Conservation (phyloP, 1,140 invertebrate genomes). For the Dreissena polymorpha region DNA sequence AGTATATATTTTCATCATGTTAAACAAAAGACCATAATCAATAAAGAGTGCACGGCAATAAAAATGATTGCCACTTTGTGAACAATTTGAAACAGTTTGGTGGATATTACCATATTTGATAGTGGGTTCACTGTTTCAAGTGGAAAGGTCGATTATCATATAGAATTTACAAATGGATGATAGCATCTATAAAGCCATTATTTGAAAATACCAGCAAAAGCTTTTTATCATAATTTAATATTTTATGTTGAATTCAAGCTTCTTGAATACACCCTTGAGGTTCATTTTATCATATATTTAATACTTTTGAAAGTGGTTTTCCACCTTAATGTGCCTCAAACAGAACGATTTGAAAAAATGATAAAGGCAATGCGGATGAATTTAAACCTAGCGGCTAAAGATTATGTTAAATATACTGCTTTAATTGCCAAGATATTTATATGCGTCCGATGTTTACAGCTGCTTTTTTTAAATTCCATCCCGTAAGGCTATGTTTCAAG, state of each 20-base stretch:
- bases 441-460: not conserved
- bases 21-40: too few species aligned
- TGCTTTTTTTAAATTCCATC: not conserved
- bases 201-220: slow-evolving; percentile 33
- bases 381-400: slow-evolving; percentile 31
- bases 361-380: slow-evolving; percentile 15
- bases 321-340: slow-evolving; percentile 9
- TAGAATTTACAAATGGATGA: slow-evolving; percentile 42
- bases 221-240: slow-evolving; percentile 51
- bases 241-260: slow-evolving; percentile 48
- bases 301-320: slow-evolving; percentile 39
- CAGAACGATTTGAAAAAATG: slow-evolving; percentile 38
- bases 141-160: slow-evolving; percentile 42
- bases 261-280: slow-evolving; percentile 38
- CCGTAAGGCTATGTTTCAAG: not conserved
- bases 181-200: slow-evolving; percentile 28
- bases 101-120: slow-evolving; percentile 28
- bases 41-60: too few species aligned
- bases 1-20: too few species aligned
- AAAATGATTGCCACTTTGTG: slow-evolving; percentile 26
- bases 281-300: slow-evolving; percentile 28
- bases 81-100: slow-evolving; percentile 17
- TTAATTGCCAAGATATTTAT: slow-evolving; percentile 25
- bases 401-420: slow-evolving; percentile 8
- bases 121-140: slow-evolving; percentile 35